Evolutionary conservation across 1,140 invertebrate species (phyloP), one percentile per base, ranked within the genome.

Genomic region (Solenopsis fugax): DNA sequence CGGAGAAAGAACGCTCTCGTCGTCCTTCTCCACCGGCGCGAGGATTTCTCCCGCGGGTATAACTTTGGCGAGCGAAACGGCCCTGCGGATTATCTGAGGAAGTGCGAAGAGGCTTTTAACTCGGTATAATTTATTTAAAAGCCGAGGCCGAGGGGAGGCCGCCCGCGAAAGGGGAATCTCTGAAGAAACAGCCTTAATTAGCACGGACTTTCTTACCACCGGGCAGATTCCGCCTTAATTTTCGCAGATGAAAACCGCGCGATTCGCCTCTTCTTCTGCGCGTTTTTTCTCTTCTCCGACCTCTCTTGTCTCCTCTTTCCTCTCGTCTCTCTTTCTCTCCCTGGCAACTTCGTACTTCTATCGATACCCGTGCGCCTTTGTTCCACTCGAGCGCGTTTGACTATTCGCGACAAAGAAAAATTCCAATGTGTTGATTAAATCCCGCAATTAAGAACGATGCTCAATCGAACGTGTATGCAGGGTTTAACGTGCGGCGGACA

Each of bases 91-190:
- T 92, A 92, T 92, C 87, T 85, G 84, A 87, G 90, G 89, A 92
- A 92, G 92, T 91, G 89, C 88, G 88, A 92, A 93, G 86, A 92
- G 87, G 90, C 91, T 92, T 92, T 93, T 91, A 92, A 91, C 89
- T 81, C 72, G 87, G 62, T 86, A 92, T 93, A 90, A 92, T 93
- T 92, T 92, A 91, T 92, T 92, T 89, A 91, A 89, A 93, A 91
- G 87, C 85, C 62, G 54, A 37, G 91, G 24, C 71, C 52, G 54
- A 13, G 34, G 48, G 21, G 69, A 21, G 69, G 37, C 58, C 77
- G 71, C 82, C 86, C 85, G 77, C 75, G 77, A 81, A 78, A 88
- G 86, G 69, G 77, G 87, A 92, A 89, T 88, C 88, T 86, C 80
- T 85, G 86, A 91, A 88, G 91, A 91, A 91, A 89, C 89, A 87